Evolutionary conservation across 2,888 invertebrate species (phyloP).

Genomic region (Leptarthrus brevirostris): DNA sequence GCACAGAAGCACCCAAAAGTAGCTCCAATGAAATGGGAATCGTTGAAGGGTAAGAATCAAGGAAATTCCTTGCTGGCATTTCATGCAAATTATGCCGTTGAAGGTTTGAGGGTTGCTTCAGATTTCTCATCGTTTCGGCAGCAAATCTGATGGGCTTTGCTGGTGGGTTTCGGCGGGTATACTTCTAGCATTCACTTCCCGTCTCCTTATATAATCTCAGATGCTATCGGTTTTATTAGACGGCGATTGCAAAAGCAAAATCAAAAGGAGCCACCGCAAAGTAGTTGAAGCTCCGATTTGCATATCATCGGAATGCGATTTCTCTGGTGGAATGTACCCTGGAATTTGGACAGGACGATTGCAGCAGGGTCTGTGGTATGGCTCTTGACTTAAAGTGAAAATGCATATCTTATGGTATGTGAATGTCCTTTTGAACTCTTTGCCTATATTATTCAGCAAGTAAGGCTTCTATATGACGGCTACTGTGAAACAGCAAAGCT

Average conservation of each 20-base stretch:
- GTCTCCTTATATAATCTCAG: conserved; percentile 1
- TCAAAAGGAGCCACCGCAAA: conserved; percentile 40
- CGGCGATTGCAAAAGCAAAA: conserved; percentile 46
- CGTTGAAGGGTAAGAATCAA: conserved; percentile 38
- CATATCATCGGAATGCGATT: conserved; percentile 48
- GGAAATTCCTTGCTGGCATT: conserved; percentile 46
- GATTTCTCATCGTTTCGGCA: conserved; percentile 16
- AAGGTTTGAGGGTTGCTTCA: background rate
- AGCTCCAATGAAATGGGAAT: conserved; percentile 6
- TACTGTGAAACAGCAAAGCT: background rate
- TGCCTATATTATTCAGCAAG: background rate
- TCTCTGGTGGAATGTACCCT: conserved; percentile 21
- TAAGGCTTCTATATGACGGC: conserved; percentile 14
- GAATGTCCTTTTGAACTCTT: conserved; percentile 23
- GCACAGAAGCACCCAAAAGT: conserved; percentile 13
- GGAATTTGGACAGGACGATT: conserved; percentile 27
- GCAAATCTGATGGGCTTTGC: background rate
- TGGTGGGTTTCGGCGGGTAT: background rate
- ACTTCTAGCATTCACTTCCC: background rate
- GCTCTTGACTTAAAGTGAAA: conserved; percentile 1
- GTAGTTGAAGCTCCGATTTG: conserved; percentile 37
- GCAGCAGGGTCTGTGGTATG: background rate
- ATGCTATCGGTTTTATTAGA: conserved; percentile 46
- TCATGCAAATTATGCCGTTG: conserved; percentile 48
- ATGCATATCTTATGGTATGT: conserved; percentile 28